Percentiles rank a stretch among this genome's conserved stretches.
Evolutionary conservation across 2,888 invertebrate species (phyloP).

Genomic region (Graphium colonna): DNA sequence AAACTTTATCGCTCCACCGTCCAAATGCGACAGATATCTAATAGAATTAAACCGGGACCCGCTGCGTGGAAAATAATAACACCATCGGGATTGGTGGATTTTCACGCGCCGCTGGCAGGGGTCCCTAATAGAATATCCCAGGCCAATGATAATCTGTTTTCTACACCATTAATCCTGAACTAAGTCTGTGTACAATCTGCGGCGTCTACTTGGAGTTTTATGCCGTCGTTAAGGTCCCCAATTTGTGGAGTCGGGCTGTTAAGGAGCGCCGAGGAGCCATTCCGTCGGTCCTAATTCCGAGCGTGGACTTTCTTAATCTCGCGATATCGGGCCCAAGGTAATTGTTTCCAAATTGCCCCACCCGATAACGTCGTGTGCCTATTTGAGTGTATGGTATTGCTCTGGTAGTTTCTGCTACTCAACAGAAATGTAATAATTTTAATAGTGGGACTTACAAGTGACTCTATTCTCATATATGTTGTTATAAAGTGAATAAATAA

Average conservation of each 20-base stretch:
- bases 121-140: conserved; percentile 73
- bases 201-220: conserved; percentile 77
- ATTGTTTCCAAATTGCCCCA: conserved; percentile 76
- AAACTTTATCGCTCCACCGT: conserved; percentile 74
- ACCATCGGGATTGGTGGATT: conserved; percentile 68
- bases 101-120: conserved; percentile 79
- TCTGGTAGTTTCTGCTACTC: too few species aligned
- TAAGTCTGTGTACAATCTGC: conserved; percentile 78
- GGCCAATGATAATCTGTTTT: conserved; percentile 81
- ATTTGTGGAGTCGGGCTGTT: conserved; percentile 79
- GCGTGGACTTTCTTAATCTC: conserved; percentile 79
- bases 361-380: conserved; percentile 37
- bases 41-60: conserved; percentile 78
- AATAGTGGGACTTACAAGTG: neutral
- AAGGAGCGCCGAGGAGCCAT: conserved; percentile 65
- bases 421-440: too few species aligned
- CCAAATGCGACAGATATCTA: conserved; percentile 74
- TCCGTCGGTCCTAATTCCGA: conserved; percentile 72
- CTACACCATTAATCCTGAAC: conserved; percentile 81
- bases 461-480: too few species aligned
- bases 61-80: conserved; percentile 79
- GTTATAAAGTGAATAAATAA: too few species aligned
- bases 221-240: conserved; percentile 79
- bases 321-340: conserved; percentile 75
- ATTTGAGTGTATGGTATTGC: neutral